phyloP scores from a whole-genome alignment of 1,140 invertebrate species.

The Elysia chlorotica region DNA sequence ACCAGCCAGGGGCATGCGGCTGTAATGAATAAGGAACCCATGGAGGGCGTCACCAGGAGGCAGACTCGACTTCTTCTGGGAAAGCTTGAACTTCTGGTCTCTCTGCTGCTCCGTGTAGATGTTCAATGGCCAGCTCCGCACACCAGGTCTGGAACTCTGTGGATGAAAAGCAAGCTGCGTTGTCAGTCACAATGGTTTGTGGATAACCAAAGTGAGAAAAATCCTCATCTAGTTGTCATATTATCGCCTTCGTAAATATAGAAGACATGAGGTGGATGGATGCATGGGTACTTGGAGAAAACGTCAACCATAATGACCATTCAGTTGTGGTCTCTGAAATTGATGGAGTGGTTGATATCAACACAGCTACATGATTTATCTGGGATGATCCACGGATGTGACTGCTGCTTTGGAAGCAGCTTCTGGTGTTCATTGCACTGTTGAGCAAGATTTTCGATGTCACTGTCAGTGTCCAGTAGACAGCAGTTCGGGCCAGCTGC shows the following conservation, averaged over 20 bases:
- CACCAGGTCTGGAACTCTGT: no score
- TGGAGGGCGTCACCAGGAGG: no score
- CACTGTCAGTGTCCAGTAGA: not conserved
- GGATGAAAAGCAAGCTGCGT: no score
- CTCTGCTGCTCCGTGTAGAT: no score
- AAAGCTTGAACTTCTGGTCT: no score
- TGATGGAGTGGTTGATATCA: conserved; percentile 37
- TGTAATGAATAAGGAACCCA: no score
- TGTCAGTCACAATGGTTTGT: conserved; percentile 50
- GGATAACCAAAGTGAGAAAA: conserved; percentile 39
- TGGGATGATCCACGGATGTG: conserved; percentile 32
- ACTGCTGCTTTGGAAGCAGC: conserved; percentile 16
- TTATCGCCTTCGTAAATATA: not conserved
- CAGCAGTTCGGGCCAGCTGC: not conserved
- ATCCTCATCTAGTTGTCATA: not conserved
- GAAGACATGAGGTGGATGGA: not conserved
- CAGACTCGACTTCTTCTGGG: no score
- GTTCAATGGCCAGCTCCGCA: no score
- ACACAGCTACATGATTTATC: conserved; percentile 23
- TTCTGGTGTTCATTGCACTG: conserved; percentile 46
- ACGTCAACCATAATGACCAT: not conserved
- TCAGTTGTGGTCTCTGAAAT: not conserved
- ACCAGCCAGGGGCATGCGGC: no score
- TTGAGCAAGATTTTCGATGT: conserved; percentile 15
- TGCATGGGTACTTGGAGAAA: not conserved